phyloP scores from a whole-genome alignment of 2,797 vertebrate species.

The Falco columbarius region DNA sequence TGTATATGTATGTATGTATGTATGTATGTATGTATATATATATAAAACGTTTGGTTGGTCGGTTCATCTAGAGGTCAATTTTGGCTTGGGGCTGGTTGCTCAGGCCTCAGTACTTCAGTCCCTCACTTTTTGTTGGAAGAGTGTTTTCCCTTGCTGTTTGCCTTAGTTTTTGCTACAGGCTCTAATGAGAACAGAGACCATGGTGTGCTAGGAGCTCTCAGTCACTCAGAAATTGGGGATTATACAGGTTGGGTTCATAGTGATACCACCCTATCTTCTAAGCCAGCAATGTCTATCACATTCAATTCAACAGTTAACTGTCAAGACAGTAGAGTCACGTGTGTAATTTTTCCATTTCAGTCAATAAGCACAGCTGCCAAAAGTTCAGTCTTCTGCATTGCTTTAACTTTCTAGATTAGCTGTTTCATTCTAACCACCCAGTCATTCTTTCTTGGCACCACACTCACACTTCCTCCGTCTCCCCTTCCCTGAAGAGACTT shows the following conservation, averaged over 20 bases:
- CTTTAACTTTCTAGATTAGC: not conserved
- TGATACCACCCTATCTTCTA: not conserved
- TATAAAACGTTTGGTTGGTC: too few relatives aligned
- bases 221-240: not conserved
- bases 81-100: too few relatives aligned
- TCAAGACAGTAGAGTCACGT: not conserved
- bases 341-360: not conserved
- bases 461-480: not conserved
- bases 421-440: not conserved
- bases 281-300: not conserved
- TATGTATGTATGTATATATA: too few relatives aligned
- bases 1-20: too few relatives aligned
- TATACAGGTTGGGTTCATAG: not conserved
- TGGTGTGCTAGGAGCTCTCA: not conserved
- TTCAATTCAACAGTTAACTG: not conserved
- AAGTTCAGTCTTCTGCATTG: not conserved
- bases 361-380: not conserved
- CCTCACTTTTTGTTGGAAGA: not conserved
- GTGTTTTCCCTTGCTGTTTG: not conserved
- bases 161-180: not conserved
- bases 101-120: too few relatives aligned
- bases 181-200: not conserved
- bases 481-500: not conserved
- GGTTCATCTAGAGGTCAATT: too few relatives aligned
- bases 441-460: not conserved